phyloP scores from a whole-genome alignment of 1,140 invertebrate species.

The Eurosta solidaginis region DNA sequence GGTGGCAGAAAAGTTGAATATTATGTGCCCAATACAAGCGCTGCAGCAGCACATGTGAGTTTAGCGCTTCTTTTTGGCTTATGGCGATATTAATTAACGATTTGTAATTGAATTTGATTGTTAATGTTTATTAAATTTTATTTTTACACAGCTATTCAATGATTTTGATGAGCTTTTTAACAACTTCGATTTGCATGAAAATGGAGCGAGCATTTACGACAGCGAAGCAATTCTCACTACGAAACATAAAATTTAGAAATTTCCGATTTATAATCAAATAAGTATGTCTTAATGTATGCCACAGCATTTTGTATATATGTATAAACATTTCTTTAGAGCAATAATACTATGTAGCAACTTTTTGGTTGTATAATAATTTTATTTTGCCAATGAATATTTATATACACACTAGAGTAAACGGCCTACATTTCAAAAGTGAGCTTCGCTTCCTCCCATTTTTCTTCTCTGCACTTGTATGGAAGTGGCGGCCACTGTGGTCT shows the following conservation, averaged over 20 bases:
- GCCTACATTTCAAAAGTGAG: too few species aligned
- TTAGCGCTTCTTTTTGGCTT: too few species aligned
- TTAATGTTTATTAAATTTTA: background rate
- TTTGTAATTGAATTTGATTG: background rate
- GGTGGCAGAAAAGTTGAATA: background rate
- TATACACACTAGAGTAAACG: too few species aligned
- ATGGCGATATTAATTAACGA: background rate
- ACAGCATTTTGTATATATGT: background rate
- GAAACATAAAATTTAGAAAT: background rate
- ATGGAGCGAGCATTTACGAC: background rate
- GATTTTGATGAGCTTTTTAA: slow-evolving; percentile 54
- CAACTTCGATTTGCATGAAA: slow-evolving; percentile 49
- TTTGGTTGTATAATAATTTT: too few species aligned
- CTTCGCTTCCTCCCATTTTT: too few species aligned
- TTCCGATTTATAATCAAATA: background rate
- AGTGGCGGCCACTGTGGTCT: too few species aligned
- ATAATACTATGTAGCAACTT: too few species aligned
- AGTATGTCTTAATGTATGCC: background rate
- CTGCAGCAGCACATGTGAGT: background rate
- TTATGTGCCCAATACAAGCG: background rate
- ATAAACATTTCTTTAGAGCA: too few species aligned
- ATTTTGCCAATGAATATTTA: too few species aligned
- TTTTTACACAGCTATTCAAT: slow-evolving; percentile 49
- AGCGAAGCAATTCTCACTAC: background rate
- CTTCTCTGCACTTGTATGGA: too few species aligned